Base-by-base conservation (phyloP, 2,113 vertebrate genomes). In the Phyllostomus discolor region DNA sequence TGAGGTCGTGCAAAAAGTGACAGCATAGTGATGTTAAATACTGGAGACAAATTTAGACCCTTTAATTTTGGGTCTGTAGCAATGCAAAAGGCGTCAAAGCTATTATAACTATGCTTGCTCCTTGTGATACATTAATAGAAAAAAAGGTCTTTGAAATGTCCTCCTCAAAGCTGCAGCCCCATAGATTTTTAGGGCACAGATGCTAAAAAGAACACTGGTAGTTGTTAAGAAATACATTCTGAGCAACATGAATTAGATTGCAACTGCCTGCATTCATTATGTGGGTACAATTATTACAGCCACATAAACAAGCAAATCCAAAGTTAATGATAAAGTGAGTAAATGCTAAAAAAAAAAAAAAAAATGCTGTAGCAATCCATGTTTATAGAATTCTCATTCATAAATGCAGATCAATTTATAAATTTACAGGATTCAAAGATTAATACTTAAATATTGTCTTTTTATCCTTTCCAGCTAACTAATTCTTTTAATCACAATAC, bases 51-150 rank as follows among this genome's bases (percentile, higher is more conserved):
- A 84, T 62, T 73, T 67, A 96, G 95, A 93, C 48, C 52, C 70
- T 93, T 84, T 95, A 83, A 92, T 91, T 93, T 93, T 91, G 54
- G 31, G 22, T 69, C 87, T 88, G 10, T 11, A 91, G n/a, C 79
- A 95, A 96, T 57, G 73, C 12, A 93, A 24, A 95, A 88, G 7
- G 48, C 50, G 10, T 69, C 93, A 91, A 96, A 95, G 83, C 83
- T 91, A 90, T 33, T 96, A 31, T 52, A 84, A 95, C 54, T 67
- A 86, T 70, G 52, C 52, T 62, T 62, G 54, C n/a, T 83, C 38
- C 41, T 67, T 75, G 38, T 83, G 48, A 20, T 84, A 24, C 67
- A 91, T 73, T 93, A 93, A 69, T 6, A 96, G 75, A 78, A 73
- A 82, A 93, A 93, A 78, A 43, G 4, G 59, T 67, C 28, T 46